phyloP scores from a whole-genome alignment of 37 sponge, comb jelly and placozoan species.

The Lycopodina hypogea region DNA sequence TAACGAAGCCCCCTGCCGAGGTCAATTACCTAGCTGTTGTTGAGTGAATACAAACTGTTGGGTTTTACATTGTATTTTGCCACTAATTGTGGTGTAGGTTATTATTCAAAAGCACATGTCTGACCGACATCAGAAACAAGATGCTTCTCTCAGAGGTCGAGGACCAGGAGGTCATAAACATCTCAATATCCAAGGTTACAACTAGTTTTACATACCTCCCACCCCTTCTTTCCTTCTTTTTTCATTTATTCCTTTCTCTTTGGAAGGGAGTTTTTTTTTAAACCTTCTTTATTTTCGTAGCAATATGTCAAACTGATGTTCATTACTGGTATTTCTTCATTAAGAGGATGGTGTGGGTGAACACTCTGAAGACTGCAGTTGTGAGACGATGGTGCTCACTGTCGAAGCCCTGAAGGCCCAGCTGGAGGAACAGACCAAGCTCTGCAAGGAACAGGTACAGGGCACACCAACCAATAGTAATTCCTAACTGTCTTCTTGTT shows the following conservation, averaged over 20 bases:
- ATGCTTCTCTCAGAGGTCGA: slow-evolving; percentile 3
- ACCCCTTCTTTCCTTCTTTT: too few relatives aligned
- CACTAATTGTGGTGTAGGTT: slow-evolving; percentile 5
- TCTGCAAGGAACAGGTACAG: slow-evolving; percentile 85
- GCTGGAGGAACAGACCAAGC: slow-evolving; percentile 85
- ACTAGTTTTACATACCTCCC: too few relatives aligned
- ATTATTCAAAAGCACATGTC: slow-evolving; percentile 19
- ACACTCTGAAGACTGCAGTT: neutral
- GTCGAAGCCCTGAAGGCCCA: slow-evolving; percentile 89
- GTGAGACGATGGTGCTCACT: slow-evolving; percentile 77
- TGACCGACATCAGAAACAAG: neutral
- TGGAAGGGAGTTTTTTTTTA: too few relatives aligned
- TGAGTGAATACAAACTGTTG: neutral
- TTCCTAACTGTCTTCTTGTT: too few relatives aligned
- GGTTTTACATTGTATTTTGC: neutral
- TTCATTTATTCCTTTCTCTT: too few relatives aligned
- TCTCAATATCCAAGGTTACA: neutral
- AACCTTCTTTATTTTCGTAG: neutral
- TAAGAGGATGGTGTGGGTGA: neutral
- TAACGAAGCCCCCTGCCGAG: slow-evolving; percentile 65
- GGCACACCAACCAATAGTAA: slow-evolving; percentile 5
- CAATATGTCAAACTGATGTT: neutral
- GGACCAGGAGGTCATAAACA: slow-evolving; percentile 80
- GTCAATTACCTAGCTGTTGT: neutral
- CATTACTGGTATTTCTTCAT: neutral